Conservation (phyloP, 2,888 invertebrate genomes). For the Osedax frankpressi region DNA sequence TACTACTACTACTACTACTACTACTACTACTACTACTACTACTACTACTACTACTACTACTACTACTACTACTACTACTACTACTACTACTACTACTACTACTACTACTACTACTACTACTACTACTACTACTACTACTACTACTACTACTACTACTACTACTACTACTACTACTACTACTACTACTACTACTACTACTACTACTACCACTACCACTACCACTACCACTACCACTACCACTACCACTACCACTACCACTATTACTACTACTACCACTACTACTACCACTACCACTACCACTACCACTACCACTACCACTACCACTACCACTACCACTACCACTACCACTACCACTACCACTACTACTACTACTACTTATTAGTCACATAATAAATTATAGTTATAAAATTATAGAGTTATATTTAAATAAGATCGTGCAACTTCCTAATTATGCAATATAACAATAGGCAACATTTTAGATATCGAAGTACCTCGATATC, state of each 20-base stretch:
- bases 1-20: background rate
- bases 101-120: background rate
- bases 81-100: background rate
- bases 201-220: background rate
- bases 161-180: background rate
- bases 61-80: background rate
- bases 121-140: background rate
- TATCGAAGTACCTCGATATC: no score
- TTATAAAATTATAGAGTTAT: no score
- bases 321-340: constrained; percentile 15
- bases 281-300: constrained; percentile 7
- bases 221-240: background rate
- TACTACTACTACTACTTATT: constrained; percentile 14
- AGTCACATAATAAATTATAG: no score
- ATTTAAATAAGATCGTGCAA: no score
- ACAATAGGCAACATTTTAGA: no score
- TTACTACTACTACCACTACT: background rate
- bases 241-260: background rate
- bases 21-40: background rate
- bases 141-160: background rate
- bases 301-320: constrained; percentile 9
- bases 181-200: background rate
- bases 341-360: constrained; percentile 15
- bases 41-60: background rate
- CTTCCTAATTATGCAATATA: no score